phyloP scores from a whole-genome alignment of 2,113 vertebrate species.

The Bubo blakistoni region DNA sequence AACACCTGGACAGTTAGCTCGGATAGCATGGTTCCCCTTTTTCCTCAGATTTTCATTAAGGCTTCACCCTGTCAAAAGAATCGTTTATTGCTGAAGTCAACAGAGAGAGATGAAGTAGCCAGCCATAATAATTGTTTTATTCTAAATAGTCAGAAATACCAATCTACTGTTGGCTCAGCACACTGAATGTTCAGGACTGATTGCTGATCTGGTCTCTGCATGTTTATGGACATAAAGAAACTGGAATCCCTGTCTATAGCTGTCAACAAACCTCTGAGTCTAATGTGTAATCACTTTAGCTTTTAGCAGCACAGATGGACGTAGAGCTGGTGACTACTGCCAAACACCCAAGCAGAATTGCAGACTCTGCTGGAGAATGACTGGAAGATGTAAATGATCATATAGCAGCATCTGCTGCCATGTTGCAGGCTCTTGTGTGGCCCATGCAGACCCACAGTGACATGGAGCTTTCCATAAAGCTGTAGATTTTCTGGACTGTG shows the following conservation, averaged over 20 bases:
- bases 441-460: not conserved
- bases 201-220: not conserved
- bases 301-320: not conserved
- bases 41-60: not conserved
- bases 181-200: not conserved
- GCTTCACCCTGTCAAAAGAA: not conserved
- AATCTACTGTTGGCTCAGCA: not conserved
- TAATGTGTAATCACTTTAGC: not conserved
- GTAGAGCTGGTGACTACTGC: not conserved
- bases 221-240: not conserved
- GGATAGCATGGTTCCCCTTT: not conserved
- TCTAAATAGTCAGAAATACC: not conserved
- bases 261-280: not conserved
- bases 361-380: not conserved
- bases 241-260: not conserved
- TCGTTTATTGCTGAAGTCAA: not conserved
- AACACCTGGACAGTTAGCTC: not conserved
- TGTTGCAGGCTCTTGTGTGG: not conserved
- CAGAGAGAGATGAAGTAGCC: not conserved
- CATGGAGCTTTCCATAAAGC: not conserved
- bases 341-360: not conserved
- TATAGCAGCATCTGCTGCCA: not conserved
- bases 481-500: not conserved
- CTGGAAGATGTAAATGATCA: not conserved
- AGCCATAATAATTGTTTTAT: not conserved